A percentile compares a stretch with the other conserved stretches of the same genome.
Evolutionary conservation across 2,797 vertebrate genomes (phyloP).

Genomic region (Mico argentatus): DNA sequence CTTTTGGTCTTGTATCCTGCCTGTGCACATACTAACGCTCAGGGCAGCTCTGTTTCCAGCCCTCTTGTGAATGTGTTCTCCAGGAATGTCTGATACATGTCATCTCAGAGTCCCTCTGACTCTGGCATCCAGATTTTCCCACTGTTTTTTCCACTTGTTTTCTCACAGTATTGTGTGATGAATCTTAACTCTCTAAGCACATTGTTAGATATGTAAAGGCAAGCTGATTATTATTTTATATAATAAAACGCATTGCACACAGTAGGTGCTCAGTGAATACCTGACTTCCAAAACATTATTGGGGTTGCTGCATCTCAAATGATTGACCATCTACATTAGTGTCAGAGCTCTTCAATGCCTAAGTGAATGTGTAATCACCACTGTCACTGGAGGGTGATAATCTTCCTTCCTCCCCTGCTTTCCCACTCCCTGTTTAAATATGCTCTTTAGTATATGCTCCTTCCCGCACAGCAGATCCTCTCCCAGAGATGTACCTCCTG

Average conservation of each 20-base stretch:
- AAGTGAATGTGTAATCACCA: not conserved
- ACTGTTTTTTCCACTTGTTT: not conserved
- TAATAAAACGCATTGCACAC: not conserved
- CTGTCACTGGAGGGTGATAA: not conserved
- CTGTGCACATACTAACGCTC: not conserved
- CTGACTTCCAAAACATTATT: not conserved
- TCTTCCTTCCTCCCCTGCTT: not conserved
- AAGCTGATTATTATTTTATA: not conserved
- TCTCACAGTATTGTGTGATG: not conserved
- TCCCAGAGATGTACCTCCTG: not conserved
- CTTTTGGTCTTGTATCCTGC: not conserved
- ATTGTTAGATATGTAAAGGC: not conserved
- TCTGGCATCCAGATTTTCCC: not conserved
- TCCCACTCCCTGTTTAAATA: not conserved
- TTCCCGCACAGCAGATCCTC: not conserved
- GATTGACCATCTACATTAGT: not conserved
- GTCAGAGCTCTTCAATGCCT: not conserved
- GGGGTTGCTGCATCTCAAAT: not conserved
- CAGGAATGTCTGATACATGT: rapidly evolving
- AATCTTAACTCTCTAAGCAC: not conserved
- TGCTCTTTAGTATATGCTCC: not conserved
- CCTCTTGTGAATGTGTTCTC: not conserved
- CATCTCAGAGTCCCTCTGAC: not conserved
- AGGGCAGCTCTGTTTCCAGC: not conserved
- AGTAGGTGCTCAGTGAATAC: not conserved